These are phyloP conservation scores for Cirrhinus molitorella DNA, from an alignment of 2,797 vertebrate species.

Conservation along the genomic window DNA sequence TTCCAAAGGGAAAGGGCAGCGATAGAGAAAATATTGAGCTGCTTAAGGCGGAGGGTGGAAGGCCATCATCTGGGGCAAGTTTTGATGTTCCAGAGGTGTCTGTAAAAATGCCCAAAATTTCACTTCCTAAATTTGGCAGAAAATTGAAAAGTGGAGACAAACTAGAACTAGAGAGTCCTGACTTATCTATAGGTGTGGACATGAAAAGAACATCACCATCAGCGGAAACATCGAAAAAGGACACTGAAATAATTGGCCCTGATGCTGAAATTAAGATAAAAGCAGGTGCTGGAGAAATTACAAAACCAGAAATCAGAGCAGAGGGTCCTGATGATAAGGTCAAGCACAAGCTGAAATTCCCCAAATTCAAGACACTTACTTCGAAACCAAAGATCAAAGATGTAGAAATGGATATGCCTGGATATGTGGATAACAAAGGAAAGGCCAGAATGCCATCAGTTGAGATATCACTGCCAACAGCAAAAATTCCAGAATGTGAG, in stretches of 20 bases:
- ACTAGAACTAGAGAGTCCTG: slow-evolving; percentile 61
- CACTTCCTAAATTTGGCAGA: slow-evolving; percentile 81
- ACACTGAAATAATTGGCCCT: slow-evolving; percentile 68
- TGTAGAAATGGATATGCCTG: slow-evolving; percentile 63
- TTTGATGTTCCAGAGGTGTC: slow-evolving; percentile 79
- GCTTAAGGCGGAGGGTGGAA: slow-evolving; percentile 74
- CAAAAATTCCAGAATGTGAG: slow-evolving; percentile 74
- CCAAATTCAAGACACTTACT: slow-evolving; percentile 71
- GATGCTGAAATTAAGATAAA: slow-evolving; percentile 71
- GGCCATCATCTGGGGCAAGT: slow-evolving; percentile 76
- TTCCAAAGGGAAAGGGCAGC: slow-evolving; percentile 75
- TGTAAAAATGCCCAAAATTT: slow-evolving; percentile 82
- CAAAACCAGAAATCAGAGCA: slow-evolving; percentile 60
- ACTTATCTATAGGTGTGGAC: slow-evolving; percentile 63
- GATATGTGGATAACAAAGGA: slow-evolving; percentile 62
- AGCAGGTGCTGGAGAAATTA: slow-evolving; percentile 63
- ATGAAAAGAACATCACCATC: slow-evolving; percentile 68
- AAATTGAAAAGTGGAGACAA: slow-evolving; percentile 75
- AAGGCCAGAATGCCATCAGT: slow-evolving; percentile 78
- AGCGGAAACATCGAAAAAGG: slow-evolving; percentile 74
- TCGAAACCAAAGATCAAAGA: slow-evolving; percentile 68
- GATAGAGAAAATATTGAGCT: slow-evolving; percentile 74
- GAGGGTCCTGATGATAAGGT: slow-evolving; percentile 64
- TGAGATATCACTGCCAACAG: slow-evolving; percentile 76
- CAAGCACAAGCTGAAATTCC: slow-evolving; percentile 74